Evolutionary conservation across 2,113 vertebrate genomes (phyloP), one percentile per base, ranked within the genome.

Genomic region (Ifrita kowaldi): DNA sequence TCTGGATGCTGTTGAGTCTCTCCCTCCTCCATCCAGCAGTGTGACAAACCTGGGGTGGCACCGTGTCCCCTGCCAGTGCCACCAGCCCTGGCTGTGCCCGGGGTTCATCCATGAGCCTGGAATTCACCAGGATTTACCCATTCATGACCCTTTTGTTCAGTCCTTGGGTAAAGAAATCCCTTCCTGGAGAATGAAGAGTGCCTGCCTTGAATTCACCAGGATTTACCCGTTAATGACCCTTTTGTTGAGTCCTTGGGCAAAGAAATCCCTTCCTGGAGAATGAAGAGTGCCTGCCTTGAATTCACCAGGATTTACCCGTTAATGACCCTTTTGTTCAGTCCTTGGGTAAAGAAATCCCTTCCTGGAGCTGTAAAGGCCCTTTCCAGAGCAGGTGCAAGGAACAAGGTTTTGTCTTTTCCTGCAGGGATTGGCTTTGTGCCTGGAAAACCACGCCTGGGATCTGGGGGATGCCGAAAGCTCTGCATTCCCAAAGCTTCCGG

Each of bases 41-140:
- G 87, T 37, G 87, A 81, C 5, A 1, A 70, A 39, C 0, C 23
- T 0, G 0, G 33, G 42, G 12, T 35, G 73, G 60, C 84, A 46
- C 32, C 2, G 1, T 20, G 59, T 74, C 80, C 73, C 35, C 69
- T 57, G 76, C 9, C 76, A 30, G 73, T 46, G 80, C 59, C 95
- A 69, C 59, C 4, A 3, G 39, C 80, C 49, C 76, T 1, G 9
- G 23, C 79, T 32, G 71, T 28, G 85, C 79, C 90, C 5, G 19
- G 4, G 19, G 12, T 9, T 78, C 73, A 84, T 32, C 81, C 93
- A 27, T 0, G 2, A 37, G 59, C 35, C 42, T 27, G 63, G 67
- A 68, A 69, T 35, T 16, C 56, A 27, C 10, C 6, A 4, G 30
- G 28, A 37, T 80, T 63, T 41, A 35, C 39, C 62, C 14, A 7